Evolutionary conservation across 1,140 invertebrate species (phyloP).

Genomic region (Amphibalanus amphitrite): DNA sequence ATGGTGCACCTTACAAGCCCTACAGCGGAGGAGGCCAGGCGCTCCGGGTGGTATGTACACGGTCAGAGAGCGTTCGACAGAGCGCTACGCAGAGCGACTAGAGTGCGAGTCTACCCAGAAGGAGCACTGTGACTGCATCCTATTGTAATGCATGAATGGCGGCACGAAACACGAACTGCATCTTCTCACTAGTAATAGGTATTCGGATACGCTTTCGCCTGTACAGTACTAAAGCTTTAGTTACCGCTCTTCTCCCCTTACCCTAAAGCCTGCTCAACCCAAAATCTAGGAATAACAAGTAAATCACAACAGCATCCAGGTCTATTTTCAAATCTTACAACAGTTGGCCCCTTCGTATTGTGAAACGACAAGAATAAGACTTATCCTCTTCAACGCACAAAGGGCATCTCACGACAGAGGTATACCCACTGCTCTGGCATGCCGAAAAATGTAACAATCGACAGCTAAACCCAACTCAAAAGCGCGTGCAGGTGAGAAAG

Average conservation of each 20-base stretch:
- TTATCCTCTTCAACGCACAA: not conserved
- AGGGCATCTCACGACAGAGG: not conserved
- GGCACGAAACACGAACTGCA: not conserved
- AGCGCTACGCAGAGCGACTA: not conserved
- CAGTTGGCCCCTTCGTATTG: conserved; percentile 1
- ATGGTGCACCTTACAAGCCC: not conserved
- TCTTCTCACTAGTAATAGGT: not conserved
- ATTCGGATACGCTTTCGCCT: not conserved
- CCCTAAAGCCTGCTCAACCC: not conserved
- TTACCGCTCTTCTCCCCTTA: not conserved
- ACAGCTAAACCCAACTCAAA: not conserved
- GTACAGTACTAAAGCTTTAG: conserved; percentile 4
- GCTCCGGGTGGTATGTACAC: not conserved
- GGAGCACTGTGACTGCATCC: not conserved
- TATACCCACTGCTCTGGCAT: not conserved
- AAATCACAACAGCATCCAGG: not conserved
- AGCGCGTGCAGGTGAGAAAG: not conserved
- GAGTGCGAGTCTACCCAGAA: not conserved
- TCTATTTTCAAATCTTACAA: conserved; percentile 3
- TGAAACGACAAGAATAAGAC: not conserved
- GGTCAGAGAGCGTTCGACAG: not conserved
- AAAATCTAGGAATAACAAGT: not conserved
- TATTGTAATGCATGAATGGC: not conserved
- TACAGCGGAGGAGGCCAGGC: not conserved
- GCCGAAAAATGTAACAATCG: not conserved